Conservation (phyloP, 2,113 vertebrate species). For the Ictalurus furcatus region DNA sequence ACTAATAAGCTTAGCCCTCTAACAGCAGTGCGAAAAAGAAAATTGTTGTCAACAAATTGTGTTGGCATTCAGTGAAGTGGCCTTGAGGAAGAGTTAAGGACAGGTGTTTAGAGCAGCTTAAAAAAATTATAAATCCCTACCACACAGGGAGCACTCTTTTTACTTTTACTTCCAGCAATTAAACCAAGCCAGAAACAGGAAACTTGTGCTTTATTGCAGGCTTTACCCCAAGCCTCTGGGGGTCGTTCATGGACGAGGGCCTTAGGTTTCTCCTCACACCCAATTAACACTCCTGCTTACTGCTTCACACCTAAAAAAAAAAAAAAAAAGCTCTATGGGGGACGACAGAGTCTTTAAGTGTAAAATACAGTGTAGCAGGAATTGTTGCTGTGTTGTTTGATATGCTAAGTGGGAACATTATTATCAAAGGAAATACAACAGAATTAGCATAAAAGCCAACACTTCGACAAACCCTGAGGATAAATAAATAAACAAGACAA, state of each 20-base stretch:
- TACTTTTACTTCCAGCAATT: slow-evolving; percentile 84
- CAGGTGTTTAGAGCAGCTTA: slow-evolving; percentile 72
- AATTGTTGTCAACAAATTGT: slow-evolving; percentile 50
- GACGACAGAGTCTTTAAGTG: slow-evolving; percentile 39
- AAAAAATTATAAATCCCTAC: slow-evolving; percentile 82
- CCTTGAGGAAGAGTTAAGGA: neutral
- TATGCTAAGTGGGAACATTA: slow-evolving; percentile 7
- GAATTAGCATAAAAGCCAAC: neutral
- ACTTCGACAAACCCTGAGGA: neutral
- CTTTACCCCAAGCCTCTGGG: slow-evolving; percentile 77
- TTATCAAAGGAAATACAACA: slow-evolving; percentile 3
- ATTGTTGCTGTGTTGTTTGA: slow-evolving; percentile 42
- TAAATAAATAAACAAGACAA: slow-evolving; percentile 18
- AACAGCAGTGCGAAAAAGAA: neutral
- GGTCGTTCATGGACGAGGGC: slow-evolving; percentile 82
- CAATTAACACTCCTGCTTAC: slow-evolving; percentile 81
- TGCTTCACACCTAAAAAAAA: slow-evolving; percentile 71
- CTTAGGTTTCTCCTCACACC: slow-evolving; percentile 81
- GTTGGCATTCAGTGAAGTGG: slow-evolving; percentile 22
- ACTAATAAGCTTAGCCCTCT: slow-evolving; percentile 36
- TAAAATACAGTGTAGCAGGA: slow-evolving; percentile 28
- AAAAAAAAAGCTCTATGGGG: slow-evolving; percentile 65
- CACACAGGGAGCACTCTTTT: slow-evolving; percentile 79
- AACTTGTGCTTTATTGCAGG: slow-evolving; percentile 88
- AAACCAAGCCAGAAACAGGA: slow-evolving; percentile 85